Percentiles rank a stretch among this genome's conserved stretches.
Conservation (phyloP, 2,113 vertebrate species). For the Paedocypris sp. region DNA sequence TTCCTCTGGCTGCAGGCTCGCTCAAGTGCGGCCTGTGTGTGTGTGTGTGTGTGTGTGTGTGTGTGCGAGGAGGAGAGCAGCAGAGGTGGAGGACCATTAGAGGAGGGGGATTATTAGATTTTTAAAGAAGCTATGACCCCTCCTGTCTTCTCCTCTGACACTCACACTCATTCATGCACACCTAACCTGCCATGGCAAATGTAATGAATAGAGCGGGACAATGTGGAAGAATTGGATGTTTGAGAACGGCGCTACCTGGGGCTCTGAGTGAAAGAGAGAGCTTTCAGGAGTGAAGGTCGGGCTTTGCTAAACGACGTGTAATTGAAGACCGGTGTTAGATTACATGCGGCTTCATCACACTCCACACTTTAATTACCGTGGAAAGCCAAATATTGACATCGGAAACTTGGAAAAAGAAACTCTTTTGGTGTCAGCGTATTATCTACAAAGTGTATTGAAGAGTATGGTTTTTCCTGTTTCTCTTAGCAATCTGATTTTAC, state of each 20-base stretch:
- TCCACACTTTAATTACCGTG: no score
- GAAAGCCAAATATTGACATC: no score
- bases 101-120: slow-evolving; percentile 33
- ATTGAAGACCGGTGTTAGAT: no score
- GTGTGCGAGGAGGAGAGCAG: slow-evolving; percentile 39
- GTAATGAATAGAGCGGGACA: slow-evolving; percentile 13
- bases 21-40: slow-evolving; percentile 48
- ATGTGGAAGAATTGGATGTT: slow-evolving; percentile 16
- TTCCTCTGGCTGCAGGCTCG: slow-evolving; percentile 41
- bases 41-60: no score
- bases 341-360: no score
- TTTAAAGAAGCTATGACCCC: slow-evolving; percentile 15
- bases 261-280: neutral
- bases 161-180: slow-evolving; percentile 8
- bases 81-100: slow-evolving; percentile 55
- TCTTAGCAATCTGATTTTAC: no score
- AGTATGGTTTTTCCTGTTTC: no score
- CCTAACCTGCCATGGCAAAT: slow-evolving; percentile 15
- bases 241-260: slow-evolving; percentile 7
- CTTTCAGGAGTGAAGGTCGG: neutral
- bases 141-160: neutral
- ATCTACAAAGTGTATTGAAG: no score
- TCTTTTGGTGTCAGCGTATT: no score
- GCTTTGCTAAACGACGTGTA: no score
- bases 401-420: no score